These are phyloP conservation scores for Columba livia DNA, from an alignment of 2,113 vertebrate genomes.

Conservation along the genomic window DNA sequence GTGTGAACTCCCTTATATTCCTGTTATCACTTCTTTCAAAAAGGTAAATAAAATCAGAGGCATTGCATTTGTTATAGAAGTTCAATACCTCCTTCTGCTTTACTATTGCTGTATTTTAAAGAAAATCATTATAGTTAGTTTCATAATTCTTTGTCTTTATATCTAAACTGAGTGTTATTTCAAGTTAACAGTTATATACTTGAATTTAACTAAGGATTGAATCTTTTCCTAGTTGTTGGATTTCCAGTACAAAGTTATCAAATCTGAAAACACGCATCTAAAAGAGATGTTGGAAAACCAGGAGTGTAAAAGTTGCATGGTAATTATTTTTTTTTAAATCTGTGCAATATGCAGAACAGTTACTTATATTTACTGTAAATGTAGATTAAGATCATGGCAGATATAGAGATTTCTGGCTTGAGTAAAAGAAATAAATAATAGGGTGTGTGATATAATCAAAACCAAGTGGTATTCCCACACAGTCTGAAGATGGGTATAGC, in stretches of 20 bases:
- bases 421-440: neutral
- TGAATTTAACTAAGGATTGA: neutral
- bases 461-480: neutral
- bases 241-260: constrained; percentile 41
- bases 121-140: neutral
- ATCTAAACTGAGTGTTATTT: neutral
- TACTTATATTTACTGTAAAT: neutral
- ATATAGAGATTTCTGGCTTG: neutral
- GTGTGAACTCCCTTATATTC: neutral
- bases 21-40: neutral
- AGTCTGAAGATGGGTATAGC: neutral
- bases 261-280: constrained; percentile 64
- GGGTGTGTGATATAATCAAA: neutral
- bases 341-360: neutral
- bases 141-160: neutral
- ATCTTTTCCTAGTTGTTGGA: constrained; percentile 66
- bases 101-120: neutral
- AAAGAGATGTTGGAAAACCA: constrained; percentile 70
- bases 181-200: neutral
- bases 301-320: constrained; percentile 38
- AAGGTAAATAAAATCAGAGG: neutral
- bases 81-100: neutral
- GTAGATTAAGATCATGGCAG: neutral
- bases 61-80: neutral
- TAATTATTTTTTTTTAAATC: constrained; percentile 18